Evolutionary conservation across 2,113 vertebrate species (phyloP), one percentile per base, ranked within the genome.

Genomic region (Hippocampus abdominalis): DNA sequence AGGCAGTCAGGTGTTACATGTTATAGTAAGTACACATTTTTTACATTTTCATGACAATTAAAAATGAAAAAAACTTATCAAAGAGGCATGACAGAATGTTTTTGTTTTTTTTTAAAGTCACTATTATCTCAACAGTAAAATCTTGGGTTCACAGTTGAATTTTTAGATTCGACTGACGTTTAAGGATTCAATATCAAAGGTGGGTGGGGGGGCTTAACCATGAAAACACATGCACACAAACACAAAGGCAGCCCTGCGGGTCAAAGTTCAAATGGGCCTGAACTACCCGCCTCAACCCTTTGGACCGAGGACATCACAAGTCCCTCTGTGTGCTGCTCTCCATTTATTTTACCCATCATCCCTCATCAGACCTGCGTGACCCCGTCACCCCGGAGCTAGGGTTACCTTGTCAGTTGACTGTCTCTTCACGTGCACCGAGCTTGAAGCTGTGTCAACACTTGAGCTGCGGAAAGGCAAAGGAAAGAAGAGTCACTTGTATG

Each of bases 261-360:
- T 86, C 87, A 80, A 72, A 86, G 86, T 86, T 87, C 85, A 89
- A 81, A 72, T 62, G 63, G 82, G 72, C 66, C 84, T 85, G 76
- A 86, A 89, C 87, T 79, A 85, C 81, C 81, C 81, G 81, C 81
- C 83, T 23, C n/a, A 23, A 27, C 63, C 63, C 42, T 12, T 78
- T 64, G 71, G 73, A 81, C 81, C 54, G 77, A 74, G 83, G 76
- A 87, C 84, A 88, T 90, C 87, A 89, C 70, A 90, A 78, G 82
- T 84, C 77, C 73, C 80, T 86, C 59, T 79, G 82, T 87, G 76
- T 73, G 71, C 76, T 85, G 79, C 78, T 74, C 80, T 81, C 75
- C 89, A 87, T 91, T 89, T 89, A 85, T 90, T 87, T 89, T 82
- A 86, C 81, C 81, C 84, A 87, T 88, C 87, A 87, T 90, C 82